Conservation (phyloP, 2,113 vertebrate genomes). For the Cynocephalus volans region DNA sequence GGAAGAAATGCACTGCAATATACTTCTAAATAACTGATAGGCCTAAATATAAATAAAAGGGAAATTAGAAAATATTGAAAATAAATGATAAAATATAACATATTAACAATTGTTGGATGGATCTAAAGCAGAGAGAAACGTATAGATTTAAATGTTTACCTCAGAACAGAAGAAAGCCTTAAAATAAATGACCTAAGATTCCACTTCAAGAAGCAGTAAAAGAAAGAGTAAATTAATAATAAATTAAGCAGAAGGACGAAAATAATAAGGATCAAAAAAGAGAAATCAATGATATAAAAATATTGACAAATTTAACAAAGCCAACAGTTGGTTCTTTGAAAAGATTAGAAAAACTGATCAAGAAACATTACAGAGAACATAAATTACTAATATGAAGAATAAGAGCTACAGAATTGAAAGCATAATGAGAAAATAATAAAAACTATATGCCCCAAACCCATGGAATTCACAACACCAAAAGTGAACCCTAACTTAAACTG, state of each 20-base stretch:
- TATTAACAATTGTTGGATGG: neutral
- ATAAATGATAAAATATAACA: neutral
- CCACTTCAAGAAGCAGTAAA: neutral
- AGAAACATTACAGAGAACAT: neutral
- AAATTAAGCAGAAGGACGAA: neutral
- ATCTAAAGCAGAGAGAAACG: neutral
- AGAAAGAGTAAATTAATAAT: neutral
- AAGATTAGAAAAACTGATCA: neutral
- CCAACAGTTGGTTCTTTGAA: neutral
- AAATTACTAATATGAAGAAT: neutral
- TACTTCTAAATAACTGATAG: neutral
- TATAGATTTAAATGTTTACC: neutral
- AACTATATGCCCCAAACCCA: neutral
- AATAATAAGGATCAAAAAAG: neutral
- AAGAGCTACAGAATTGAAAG: neutral
- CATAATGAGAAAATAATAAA: neutral
- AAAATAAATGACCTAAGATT: neutral
- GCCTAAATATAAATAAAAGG: neutral
- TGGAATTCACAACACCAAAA: neutral
- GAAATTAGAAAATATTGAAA: neutral
- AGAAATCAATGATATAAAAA: neutral
- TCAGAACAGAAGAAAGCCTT: neutral
- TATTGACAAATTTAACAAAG: neutral
- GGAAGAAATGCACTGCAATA: too few relatives aligned
- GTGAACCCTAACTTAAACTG: neutral